These are phyloP conservation scores for Aphelenchoides fujianensis DNA, from an alignment of 1,140 invertebrate genomes.

Conservation along the genomic window DNA sequence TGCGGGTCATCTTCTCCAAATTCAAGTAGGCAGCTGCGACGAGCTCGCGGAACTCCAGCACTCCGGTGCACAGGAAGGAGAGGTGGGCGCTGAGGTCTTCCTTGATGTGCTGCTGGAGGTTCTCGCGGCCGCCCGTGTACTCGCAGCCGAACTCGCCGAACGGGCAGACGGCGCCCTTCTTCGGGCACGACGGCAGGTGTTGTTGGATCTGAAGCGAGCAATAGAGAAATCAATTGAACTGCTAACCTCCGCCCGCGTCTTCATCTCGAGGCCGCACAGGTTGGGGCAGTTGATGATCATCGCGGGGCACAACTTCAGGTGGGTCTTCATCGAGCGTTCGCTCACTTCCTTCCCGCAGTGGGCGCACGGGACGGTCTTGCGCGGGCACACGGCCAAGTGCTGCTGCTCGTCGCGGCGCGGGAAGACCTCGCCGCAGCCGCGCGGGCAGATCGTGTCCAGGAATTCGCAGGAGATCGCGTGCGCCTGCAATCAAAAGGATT, in stretches of 20 bases:
- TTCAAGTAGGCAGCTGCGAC: constrained; percentile 19
- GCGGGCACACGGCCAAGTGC: constrained; percentile 83
- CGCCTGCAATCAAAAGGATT: constrained; percentile 66
- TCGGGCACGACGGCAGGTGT: constrained; percentile 79
- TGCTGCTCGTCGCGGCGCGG: constrained; percentile 84
- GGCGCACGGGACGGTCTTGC: constrained; percentile 78
- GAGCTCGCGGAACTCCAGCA: constrained; percentile 25
- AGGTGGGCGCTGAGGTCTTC: constrained; percentile 78
- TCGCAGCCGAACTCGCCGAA: constrained; percentile 87
- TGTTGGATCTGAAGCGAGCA: constrained; percentile 59
- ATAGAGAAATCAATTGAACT: constrained; percentile 18
- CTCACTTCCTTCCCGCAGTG: constrained; percentile 85
- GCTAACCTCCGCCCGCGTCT: constrained; percentile 80
- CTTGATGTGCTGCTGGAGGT: constrained; percentile 72
- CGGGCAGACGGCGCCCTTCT: constrained; percentile 74
- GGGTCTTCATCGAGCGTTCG: constrained; percentile 74
- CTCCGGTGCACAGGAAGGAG: constrained; percentile 73
- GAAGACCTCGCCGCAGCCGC: constrained; percentile 83
- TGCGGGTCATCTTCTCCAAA: constrained; percentile 23
- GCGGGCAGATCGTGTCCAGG: constrained; percentile 81
- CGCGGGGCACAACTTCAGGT: constrained; percentile 69
- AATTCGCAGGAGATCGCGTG: constrained; percentile 87
- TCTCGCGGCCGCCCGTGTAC: constrained; percentile 70
- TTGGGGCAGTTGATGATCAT: constrained; percentile 80
- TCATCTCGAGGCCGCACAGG: constrained; percentile 74